These are phyloP conservation scores for Anneissia japonica DNA, from an alignment of 35 echinoderm and acorn worm genomes.

Conservation along the genomic window DNA sequence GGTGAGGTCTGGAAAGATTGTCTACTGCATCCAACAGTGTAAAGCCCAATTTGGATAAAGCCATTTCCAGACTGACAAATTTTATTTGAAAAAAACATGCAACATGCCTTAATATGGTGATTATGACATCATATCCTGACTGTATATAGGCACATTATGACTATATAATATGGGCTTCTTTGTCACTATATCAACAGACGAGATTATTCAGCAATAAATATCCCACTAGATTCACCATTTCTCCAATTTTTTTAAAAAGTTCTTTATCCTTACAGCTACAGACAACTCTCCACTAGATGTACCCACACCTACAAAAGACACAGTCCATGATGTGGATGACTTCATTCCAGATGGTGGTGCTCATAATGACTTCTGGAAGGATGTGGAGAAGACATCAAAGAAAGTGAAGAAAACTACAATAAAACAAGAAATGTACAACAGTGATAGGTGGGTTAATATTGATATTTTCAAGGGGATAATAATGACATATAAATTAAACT, in stretches of 20 bases:
- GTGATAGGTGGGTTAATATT: slow-evolving; percentile 10
- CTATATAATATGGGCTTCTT: no score
- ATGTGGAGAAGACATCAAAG: slow-evolving; percentile 35
- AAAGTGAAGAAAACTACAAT: slow-evolving; percentile 19
- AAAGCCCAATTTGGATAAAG: no score
- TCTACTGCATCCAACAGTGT: no score
- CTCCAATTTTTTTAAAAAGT: background rate
- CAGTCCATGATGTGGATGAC: slow-evolving; percentile 51
- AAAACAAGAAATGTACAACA: background rate
- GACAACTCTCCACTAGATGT: slow-evolving; percentile 50
- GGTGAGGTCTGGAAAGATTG: no score
- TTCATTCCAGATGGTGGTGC: slow-evolving; percentile 79
- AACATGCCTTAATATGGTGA: no score
- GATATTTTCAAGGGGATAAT: no score
- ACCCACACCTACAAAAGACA: slow-evolving; percentile 14
- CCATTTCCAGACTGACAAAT: no score
- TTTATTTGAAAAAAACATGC: no score
- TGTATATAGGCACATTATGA: no score
- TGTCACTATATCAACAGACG: background rate
- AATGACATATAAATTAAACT: no score
- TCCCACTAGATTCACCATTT: background rate
- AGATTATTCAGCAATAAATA: background rate
- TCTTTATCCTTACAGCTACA: slow-evolving; percentile 18
- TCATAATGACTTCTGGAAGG: slow-evolving; percentile 65
- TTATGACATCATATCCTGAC: no score